Percentiles rank a stretch among this genome's conserved stretches.
These are phyloP conservation scores for Neosilurus hyrtlii DNA, from an alignment of 2,797 vertebrate species.

Conservation along the genomic window DNA sequence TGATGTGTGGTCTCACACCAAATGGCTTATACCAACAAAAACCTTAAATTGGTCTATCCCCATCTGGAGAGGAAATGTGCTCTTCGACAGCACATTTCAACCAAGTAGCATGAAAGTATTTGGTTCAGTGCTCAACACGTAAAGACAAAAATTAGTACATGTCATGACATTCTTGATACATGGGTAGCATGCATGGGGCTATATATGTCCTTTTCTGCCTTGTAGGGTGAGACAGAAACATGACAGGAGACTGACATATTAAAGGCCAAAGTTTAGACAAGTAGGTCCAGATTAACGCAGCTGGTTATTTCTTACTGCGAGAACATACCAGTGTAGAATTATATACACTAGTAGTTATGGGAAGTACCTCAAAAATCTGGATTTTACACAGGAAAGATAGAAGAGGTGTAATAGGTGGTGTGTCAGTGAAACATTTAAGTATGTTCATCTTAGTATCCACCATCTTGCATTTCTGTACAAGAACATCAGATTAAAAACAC, in stretches of 20 bases:
- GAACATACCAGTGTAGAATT: slow-evolving; percentile 4
- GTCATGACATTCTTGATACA: slow-evolving; percentile 47
- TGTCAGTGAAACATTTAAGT: background rate
- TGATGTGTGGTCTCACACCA: slow-evolving; percentile 48
- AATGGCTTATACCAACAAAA: slow-evolving; percentile 68
- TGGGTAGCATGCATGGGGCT: slow-evolving; percentile 17
- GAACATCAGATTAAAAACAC: background rate
- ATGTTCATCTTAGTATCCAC: background rate
- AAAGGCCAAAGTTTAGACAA: slow-evolving; percentile 32
- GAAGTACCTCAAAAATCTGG: background rate
- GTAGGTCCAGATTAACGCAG: slow-evolving; percentile 40
- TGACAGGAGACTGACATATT: slow-evolving; percentile 27
- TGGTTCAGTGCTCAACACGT: slow-evolving; percentile 56
- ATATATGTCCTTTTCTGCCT: background rate
- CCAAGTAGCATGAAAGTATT: slow-evolving; percentile 63
- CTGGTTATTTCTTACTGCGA: slow-evolving; percentile 26
- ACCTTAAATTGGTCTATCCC: slow-evolving; percentile 60
- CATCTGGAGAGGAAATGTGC: slow-evolving; percentile 65
- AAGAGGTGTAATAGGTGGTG: background rate
- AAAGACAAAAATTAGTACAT: slow-evolving; percentile 67
- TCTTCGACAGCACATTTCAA: slow-evolving; percentile 70
- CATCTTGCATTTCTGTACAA: background rate
- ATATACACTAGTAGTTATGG: background rate
- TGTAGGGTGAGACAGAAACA: slow-evolving; percentile 7
- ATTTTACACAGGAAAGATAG: background rate